A percentile compares a stretch with the other conserved stretches of the same genome.
Conservation (phyloP, 2,797 vertebrate genomes). For the Pyrrhura leucotis region DNA sequence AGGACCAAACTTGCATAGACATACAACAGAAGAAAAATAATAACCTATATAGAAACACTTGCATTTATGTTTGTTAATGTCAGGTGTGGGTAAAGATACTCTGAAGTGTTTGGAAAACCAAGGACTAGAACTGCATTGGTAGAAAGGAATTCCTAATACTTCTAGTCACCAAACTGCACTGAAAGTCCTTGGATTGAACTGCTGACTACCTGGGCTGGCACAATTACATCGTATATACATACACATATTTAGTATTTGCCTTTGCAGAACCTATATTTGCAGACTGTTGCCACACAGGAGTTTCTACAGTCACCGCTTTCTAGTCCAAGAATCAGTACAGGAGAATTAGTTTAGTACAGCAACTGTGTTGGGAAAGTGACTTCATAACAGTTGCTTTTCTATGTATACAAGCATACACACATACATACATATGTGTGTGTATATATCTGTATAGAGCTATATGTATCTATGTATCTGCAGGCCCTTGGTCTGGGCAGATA, state of each 20-base stretch:
- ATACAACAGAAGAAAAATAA: background rate
- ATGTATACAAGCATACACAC: background rate
- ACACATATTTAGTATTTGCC: background rate
- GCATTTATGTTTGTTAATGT: background rate
- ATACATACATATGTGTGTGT: accelerated
- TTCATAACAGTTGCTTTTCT: background rate
- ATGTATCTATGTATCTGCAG: background rate
- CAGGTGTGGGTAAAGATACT: background rate
- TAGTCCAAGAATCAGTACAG: background rate
- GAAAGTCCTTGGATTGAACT: background rate
- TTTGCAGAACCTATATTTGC: background rate
- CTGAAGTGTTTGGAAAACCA: background rate
- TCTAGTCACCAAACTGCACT: background rate
- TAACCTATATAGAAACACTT: background rate
- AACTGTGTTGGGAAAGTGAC: background rate
- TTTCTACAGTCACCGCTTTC: background rate
- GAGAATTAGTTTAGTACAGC: background rate
- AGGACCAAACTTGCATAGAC: background rate
- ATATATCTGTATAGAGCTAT: background rate
- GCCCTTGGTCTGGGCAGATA: background rate
- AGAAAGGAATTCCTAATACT: background rate
- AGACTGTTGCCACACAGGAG: background rate
- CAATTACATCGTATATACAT: background rate
- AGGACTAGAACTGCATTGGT: background rate
- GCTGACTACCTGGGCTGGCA: background rate